Evolutionary conservation across 35 echinoderm and acorn worm species (phyloP).

Genomic region (Lytechinus pictus): DNA sequence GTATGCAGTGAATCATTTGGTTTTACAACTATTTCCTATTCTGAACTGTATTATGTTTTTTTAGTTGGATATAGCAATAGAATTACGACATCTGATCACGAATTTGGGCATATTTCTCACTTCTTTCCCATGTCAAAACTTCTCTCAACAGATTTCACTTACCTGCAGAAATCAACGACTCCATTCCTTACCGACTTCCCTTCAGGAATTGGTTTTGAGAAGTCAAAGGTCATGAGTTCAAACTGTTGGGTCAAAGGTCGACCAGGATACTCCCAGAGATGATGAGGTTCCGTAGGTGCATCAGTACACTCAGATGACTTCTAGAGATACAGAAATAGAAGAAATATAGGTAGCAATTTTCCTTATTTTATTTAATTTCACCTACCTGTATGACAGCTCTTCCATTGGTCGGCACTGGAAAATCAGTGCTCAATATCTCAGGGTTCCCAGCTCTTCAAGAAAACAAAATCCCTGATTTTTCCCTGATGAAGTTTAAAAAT

Average conservation of each 20-base stretch:
- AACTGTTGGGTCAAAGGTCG: constrained; percentile 77
- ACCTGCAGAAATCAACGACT: constrained; percentile 69
- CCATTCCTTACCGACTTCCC: constrained; percentile 54
- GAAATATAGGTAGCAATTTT: no score
- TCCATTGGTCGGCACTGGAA: no score
- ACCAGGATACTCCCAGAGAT: constrained; percentile 95
- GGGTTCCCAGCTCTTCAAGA: no score
- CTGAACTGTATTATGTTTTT: no score
- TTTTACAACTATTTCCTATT: no score
- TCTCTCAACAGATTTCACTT: neutral
- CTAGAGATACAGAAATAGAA: constrained; percentile 53
- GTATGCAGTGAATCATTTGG: no score
- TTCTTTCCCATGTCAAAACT: neutral
- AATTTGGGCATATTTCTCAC: neutral
- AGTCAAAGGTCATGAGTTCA: constrained; percentile 88
- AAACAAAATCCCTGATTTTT: no score
- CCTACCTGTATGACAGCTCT: no score
- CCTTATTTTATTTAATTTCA: no score
- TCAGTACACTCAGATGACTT: constrained; percentile 77
- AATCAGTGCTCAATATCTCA: no score
- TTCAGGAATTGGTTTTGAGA: constrained; percentile 67
- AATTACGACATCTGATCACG: neutral
- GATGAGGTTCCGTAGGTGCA: constrained; percentile 81
- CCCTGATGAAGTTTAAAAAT: no score
- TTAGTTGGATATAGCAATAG: no score